Evolutionary conservation across 1,140 invertebrate genomes (phyloP).

Genomic region (Neotoxoptera formosana): DNA sequence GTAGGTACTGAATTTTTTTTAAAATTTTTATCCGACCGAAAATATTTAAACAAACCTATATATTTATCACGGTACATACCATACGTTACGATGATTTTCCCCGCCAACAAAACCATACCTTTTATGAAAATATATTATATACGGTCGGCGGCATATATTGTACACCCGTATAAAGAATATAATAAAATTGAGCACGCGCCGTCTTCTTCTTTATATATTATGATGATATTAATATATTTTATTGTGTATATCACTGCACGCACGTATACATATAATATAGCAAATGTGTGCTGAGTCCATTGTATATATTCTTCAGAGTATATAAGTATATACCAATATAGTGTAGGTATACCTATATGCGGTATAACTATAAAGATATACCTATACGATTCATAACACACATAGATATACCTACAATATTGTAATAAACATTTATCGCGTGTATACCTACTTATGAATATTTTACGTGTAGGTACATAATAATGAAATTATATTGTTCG

Average conservation of each 20-base stretch:
- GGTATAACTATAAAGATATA: background rate
- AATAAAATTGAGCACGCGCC: background rate
- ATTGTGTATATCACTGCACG: background rate
- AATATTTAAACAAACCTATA: background rate
- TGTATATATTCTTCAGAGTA: background rate
- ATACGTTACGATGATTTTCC: background rate
- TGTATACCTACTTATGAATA: background rate
- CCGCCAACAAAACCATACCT: background rate
- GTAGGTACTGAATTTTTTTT: background rate
- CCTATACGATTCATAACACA: background rate
- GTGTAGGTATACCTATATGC: background rate
- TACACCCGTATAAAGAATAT: background rate
- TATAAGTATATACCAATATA: background rate
- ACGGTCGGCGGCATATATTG: background rate
- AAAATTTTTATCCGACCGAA: background rate
- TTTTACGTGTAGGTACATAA: background rate
- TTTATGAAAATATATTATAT: background rate
- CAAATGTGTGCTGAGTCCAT: background rate
- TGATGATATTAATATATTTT: background rate
- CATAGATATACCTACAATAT: background rate
- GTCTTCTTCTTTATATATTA: background rate
- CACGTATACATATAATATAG: background rate
- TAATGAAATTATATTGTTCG: slow-evolving; percentile 33
- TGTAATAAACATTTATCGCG: background rate
- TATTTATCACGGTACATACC: background rate